Base-by-base conservation (phyloP, 2,113 vertebrate species). In the Cyprinus carpio region DNA sequence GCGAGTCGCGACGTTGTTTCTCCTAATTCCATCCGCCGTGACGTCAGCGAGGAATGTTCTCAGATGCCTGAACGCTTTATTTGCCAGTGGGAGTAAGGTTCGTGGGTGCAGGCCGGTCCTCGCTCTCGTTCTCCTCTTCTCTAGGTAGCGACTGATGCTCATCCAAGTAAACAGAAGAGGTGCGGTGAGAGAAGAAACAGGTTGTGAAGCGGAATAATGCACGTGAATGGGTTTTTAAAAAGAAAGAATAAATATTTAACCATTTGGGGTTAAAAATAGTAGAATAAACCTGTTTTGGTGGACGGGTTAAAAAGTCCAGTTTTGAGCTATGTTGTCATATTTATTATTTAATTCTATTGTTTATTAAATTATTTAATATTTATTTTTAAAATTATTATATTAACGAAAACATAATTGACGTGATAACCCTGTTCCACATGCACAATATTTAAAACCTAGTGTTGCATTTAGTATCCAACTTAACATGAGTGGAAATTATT, bases 131-230 rank as follows among this genome's bases (percentile, higher is more conserved):
- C 65, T 34, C 65, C n/a, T n/a, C n/a, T n/a, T 67, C 40, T 81
- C 60, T 7, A 8, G 56, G 25, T 54, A 37, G 29, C 56, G 65
- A 18, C 65, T n/a, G 65, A 25, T 23, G 79, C 60, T 81, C 51
- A 81, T 82, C 81, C 81, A 82, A 82, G 72, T 82, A 82, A 82
- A 82, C 18, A 71, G 81, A 82, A 72, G 49, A 82, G 67, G 81
- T 49, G n/a, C 49, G 81, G 10, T 43, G 56, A 67, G 37, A 60
- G 56, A 62, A 46, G 78, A 81, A 64, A 65, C 34, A n/a, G n/a
- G 18, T n/a, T 34, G 76, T 75, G 46, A 8, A 8, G 29, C n/a
- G 18, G 25, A 54, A 54, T 76, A 9, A 80, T 40, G 34, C 56
- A 62, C 54, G 54, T 79, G 54, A 79, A 79, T n/a, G 56, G 10